phyloP scores from a whole-genome alignment of 2,797 vertebrate genomes.

The Oreochromis mossambicus region DNA sequence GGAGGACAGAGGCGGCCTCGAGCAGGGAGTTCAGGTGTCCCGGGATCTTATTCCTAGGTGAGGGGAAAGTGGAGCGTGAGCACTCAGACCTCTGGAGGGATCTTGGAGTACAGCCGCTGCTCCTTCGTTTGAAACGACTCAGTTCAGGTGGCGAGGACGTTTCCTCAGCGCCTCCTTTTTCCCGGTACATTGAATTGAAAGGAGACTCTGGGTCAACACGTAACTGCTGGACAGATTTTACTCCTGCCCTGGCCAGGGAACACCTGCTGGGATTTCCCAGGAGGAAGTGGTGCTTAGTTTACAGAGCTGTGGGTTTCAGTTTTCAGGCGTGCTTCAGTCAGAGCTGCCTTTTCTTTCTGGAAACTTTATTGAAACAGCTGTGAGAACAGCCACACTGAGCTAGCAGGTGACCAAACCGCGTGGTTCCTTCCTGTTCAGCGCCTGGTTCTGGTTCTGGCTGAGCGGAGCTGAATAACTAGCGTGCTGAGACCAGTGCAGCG shows the following conservation, averaged over 20 bases:
- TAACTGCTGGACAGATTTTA: neutral
- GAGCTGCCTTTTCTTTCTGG: neutral
- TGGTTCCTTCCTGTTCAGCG: neutral
- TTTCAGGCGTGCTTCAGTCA: neutral
- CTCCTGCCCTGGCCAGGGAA: neutral
- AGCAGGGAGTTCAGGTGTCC: too few relatives aligned
- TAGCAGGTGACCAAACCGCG: neutral
- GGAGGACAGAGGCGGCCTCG: too few relatives aligned
- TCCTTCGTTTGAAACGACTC: neutral
- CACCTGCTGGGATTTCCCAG: neutral
- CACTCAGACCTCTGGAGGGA: neutral
- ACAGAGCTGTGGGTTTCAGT: neutral
- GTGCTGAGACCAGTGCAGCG: neutral
- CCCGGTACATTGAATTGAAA: neutral
- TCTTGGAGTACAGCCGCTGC: neutral
- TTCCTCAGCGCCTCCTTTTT: neutral
- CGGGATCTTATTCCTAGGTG: too few relatives aligned
- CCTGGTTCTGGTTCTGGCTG: neutral
- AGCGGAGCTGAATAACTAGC: neutral
- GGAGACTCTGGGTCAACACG: neutral
- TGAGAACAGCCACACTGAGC: neutral
- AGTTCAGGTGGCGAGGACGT: neutral
- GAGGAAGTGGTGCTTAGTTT: neutral
- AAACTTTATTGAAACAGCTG: neutral
- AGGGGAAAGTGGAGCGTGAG: neutral